Evolutionary conservation across 1,140 invertebrate species (phyloP).

Genomic region (Drosophila pectinifera): DNA sequence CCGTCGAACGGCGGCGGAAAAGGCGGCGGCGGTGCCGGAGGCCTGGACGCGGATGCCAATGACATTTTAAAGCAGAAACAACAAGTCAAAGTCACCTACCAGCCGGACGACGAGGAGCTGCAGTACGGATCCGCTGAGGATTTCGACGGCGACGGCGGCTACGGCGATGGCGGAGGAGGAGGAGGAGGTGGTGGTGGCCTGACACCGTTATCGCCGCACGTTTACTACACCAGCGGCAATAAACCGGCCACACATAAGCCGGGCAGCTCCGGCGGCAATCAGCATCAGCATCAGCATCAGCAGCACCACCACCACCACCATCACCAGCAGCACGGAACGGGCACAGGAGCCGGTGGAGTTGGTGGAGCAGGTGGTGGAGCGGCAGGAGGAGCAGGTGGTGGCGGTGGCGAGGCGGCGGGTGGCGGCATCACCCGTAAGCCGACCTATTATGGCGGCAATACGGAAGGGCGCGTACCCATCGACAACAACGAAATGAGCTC

Average conservation of each 20-base stretch:
- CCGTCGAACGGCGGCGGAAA: constrained; percentile 66
- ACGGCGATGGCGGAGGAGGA: constrained; percentile 52
- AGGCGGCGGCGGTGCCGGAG: constrained; percentile 41
- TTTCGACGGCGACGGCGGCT: constrained; percentile 76
- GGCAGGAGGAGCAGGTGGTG: constrained; percentile 18
- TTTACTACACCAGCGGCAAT: constrained; percentile 79
- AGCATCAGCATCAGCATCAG: constrained; percentile 69
- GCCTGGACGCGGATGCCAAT: constrained; percentile 80
- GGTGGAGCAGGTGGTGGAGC: constrained; percentile 2
- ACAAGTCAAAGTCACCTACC: constrained; percentile 84
- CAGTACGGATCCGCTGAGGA: constrained; percentile 82
- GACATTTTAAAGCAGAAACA: constrained; percentile 85
- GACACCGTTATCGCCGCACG: constrained; percentile 78
- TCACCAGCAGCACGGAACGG: constrained; percentile 45
- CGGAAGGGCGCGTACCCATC: constrained; percentile 67
- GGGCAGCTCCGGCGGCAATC: constrained; percentile 45
- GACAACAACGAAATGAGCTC: constrained; percentile 66
- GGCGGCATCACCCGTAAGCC: constrained; percentile 64
- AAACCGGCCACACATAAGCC: constrained; percentile 80
- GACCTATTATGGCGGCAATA: constrained; percentile 64
- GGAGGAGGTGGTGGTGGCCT: constrained; percentile 63
- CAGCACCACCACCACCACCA: constrained; percentile 70
- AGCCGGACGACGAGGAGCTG: constrained; percentile 83
- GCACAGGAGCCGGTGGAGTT: constrained; percentile 12
- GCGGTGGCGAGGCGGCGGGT: constrained; percentile 11